A percentile compares a stretch with the other conserved stretches of the same genome.
Evolutionary conservation across 2,113 vertebrate species (phyloP).

Genomic region (Nymphicus hollandicus): DNA sequence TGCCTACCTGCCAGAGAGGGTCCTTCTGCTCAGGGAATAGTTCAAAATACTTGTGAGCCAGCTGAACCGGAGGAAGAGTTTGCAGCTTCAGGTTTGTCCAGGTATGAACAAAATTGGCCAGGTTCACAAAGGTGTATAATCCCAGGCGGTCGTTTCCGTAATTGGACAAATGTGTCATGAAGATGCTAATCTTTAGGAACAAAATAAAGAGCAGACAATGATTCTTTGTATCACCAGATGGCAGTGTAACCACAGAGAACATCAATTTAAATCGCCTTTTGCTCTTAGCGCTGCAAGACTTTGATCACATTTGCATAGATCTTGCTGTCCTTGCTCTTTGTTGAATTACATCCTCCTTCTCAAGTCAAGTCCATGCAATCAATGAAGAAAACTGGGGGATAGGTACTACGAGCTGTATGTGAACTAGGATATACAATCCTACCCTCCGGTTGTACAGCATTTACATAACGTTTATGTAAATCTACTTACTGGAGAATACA

Average conservation of each 20-base stretch:
- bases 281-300: background rate
- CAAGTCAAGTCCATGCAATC: background rate
- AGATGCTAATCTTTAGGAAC: constrained; percentile 88
- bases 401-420: background rate
- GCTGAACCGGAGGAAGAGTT: constrained; percentile 87
- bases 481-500: background rate
- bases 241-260: constrained; percentile 11
- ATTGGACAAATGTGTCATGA: constrained; percentile 97
- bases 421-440: background rate
- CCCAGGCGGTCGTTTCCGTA: constrained; percentile 92
- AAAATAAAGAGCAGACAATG: background rate
- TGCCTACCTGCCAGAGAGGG: constrained; percentile 92
- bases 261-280: background rate
- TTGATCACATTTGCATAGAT: background rate
- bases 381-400: background rate
- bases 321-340: background rate
- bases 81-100: constrained; percentile 92
- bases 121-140: constrained; percentile 91
- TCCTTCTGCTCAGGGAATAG: constrained; percentile 93
- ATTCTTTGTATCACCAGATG: constrained; percentile 43
- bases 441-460: background rate
- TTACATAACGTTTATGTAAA: background rate
- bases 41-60: constrained; percentile 93
- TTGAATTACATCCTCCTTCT: background rate
- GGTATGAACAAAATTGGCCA: constrained; percentile 90